Evolutionary conservation across 92 coral and sea anemone species (phyloP).

Genomic region (Hydrozoanthus gracilis): DNA sequence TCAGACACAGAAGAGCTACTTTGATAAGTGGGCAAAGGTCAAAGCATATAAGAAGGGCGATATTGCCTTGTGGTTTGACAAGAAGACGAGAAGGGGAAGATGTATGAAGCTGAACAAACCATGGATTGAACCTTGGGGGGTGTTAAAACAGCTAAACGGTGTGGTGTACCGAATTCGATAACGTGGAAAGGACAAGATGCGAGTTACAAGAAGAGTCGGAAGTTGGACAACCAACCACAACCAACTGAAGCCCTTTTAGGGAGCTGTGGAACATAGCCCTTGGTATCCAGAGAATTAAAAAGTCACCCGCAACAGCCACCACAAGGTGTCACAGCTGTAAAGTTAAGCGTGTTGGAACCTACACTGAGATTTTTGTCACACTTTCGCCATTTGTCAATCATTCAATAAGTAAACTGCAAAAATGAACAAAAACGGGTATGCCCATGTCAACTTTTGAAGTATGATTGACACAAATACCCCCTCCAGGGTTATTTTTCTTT

Average conservation of each 20-base stretch:
- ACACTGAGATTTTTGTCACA: too few relatives aligned
- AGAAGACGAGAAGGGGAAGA: constrained; percentile 45
- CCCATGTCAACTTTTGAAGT: too few relatives aligned
- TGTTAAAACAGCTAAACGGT: constrained; percentile 39
- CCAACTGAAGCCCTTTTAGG: constrained; percentile 32
- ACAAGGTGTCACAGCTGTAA: constrained; percentile 7
- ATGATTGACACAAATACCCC: too few relatives aligned
- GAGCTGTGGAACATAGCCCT: constrained; percentile 43
- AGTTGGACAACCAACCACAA: too few relatives aligned
- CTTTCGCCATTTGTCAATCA: too few relatives aligned
- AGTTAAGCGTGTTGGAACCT: constrained; percentile 32
- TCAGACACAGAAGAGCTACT: constrained; percentile 52
- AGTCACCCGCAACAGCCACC: constrained; percentile 7
- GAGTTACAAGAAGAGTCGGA: constrained; percentile 47
- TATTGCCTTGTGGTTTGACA: constrained; percentile 44
- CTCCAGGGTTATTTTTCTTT: too few relatives aligned
- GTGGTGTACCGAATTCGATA: constrained; percentile 6
- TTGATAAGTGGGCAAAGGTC: constrained; percentile 45
- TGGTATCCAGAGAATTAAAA: constrained; percentile 24
- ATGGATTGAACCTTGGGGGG: constrained; percentile 55
- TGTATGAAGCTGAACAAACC: constrained; percentile 56
- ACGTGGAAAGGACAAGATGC: constrained; percentile 17
- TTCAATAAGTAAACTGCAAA: too few relatives aligned
- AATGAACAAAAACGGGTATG: too few relatives aligned
- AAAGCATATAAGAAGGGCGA: constrained; percentile 36